Evolutionary conservation across 1,140 invertebrate species (phyloP), one percentile per base, ranked within the genome.

Genomic region (Bombus superbus): DNA sequence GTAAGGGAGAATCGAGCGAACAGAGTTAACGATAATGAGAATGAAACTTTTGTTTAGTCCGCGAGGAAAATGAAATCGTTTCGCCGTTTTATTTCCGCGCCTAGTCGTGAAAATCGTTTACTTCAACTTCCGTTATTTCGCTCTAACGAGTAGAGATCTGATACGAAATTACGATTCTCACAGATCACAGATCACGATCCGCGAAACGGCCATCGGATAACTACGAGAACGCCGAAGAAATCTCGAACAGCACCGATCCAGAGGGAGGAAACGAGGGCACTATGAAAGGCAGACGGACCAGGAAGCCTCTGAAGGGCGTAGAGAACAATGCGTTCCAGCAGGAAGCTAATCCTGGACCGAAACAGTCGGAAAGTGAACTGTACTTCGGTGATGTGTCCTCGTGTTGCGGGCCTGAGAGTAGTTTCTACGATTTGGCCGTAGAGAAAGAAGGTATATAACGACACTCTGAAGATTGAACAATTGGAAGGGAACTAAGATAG

Each of bases 361-460:
- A 96, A 85, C 95, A 95, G 83, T 95, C 95, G 2, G 96, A 96
- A 79, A 98, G 97, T 6, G 98, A 98, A 94, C 96, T 98, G 2
- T 98, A 98, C 92, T 98, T 98, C 92, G 97, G 97, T 2, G 97
- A 98, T 91, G 97, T 98, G 1, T 98, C 97, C n/a, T 98, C 97
- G 75, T 98, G 97, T 91, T 98, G 97, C 88, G 94, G 94, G 9
- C 94, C 94, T 0, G 94, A 95, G 40, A 95, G 94, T 68, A 95
- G 94, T 82, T 94, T 94, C 66, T 94, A 95, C 77, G 94, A 95
- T 81, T 83, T 95, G 28, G 92, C 94, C 32, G 92, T 95, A 18
- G 94, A 95, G 13, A 95, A 95, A 80, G 94, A 95, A 90, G 93
- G 92, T 94, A 91, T 22, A 47, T 62, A 35, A 64, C 42, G 32